Evolutionary conservation across 2,797 vertebrate genomes (phyloP), one percentile per base, ranked within the genome.

Genomic region (Xenops minutus): DNA sequence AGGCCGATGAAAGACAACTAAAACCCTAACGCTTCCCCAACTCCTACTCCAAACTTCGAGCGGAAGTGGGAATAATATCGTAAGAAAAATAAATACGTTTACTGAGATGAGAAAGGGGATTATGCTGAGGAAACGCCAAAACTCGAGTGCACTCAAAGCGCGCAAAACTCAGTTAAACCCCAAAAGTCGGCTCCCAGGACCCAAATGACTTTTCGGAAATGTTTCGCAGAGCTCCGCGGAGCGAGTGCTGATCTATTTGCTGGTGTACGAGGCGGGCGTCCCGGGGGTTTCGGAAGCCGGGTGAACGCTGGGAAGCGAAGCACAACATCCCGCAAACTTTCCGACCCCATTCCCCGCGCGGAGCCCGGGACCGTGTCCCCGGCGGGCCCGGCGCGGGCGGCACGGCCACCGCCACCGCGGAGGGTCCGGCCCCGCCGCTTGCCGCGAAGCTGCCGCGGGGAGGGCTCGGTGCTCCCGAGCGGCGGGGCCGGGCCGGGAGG

Each of bases 31-130:
- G n/a, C 59, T 66, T n/a, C 64, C 66, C 17, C 88, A 86, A 27
- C 49, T 88, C 43, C 34, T 29, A 75, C 66, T 89, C 76, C 68
- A 75, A 89, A 94, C 89, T 96, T 91, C 41, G 84, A 69, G 87
- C 83, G 82, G 89, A 94, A 93, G 83, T 59, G 69, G 43, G 55
- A 92, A 91, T 63, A 67, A 71, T 26, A 79, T 34, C 7, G 44
- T 54, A 79, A 83, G 49, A 80, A 88, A 94, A 96, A 66, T 18
- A 87, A 93, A 88, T 58, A 34, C 34, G 19, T 69, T 66, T 73
- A 48, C 69, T 21, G 59, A 49, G 77, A 81, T 26, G 73, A 84
- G 73, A 71, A 82, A 76, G 44, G 17, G 37, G 39, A 29, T 78
- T 51, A 26, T 2, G 55, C 63, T 34, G 69, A 79, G 69, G 58